A percentile compares a stretch with the other conserved stretches of the same genome.
Evolutionary conservation across 1,140 invertebrate species (phyloP).

Genomic region (Chelonus insularis): DNA sequence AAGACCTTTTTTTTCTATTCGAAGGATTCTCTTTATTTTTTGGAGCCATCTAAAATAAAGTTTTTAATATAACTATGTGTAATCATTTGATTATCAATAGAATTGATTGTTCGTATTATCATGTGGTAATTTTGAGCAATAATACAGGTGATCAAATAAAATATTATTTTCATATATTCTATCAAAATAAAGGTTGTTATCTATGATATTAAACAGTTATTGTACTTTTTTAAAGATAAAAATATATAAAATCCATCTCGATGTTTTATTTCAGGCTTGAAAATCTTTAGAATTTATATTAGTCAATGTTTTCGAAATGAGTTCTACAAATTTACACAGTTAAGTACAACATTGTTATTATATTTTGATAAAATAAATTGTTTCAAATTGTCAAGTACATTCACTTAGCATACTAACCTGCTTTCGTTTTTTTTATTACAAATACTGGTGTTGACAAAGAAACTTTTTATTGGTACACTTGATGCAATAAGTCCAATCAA

Average conservation of each 20-base stretch:
- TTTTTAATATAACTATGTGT: neutral
- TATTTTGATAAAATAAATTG: neutral
- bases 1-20: conserved; percentile 45
- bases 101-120: neutral
- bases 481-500: neutral
- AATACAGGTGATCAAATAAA: too few relatives aligned
- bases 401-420: neutral
- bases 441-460: neutral
- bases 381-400: neutral
- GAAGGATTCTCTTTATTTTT: conserved; percentile 54
- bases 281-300: too few relatives aligned
- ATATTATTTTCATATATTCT: too few relatives aligned
- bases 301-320: too few relatives aligned
- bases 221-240: too few relatives aligned
- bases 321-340: conserved; percentile 3
- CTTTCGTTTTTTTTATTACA: neutral
- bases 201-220: too few relatives aligned
- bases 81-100: neutral
- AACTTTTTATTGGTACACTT: neutral
- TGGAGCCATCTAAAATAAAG: conserved; percentile 49
- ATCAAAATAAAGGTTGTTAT: too few relatives aligned
- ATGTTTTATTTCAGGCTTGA: too few relatives aligned
- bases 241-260: too few relatives aligned
- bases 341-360: neutral
- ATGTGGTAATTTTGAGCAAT: too few relatives aligned